Base-by-base conservation (phyloP, 2,113 vertebrate genomes). In the Craseonycteris thonglongyai region DNA sequence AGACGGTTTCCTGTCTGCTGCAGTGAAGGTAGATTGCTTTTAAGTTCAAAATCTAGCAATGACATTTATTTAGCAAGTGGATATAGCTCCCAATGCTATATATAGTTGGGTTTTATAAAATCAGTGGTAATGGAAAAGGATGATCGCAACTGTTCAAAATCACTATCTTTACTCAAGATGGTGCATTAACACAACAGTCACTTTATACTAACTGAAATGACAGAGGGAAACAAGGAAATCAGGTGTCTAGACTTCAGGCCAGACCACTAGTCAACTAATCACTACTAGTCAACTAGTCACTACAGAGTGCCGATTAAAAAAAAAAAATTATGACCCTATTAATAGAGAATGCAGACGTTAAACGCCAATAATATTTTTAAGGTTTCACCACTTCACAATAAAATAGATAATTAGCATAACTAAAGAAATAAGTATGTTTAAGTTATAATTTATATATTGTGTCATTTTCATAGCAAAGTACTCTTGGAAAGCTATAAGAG, bases 1-100 rank as follows among this genome's bases (percentile, higher is more conserved):
- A 35, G 96, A 96, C 79, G 88, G 90, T 95, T 95, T 74, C 95
- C 75, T 87, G 72, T 54, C 80, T 24, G n/a, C 83, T 59, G 42
- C 94, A 93, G 92, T 95, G 97, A 97, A 96, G 79, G 74, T 56
- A 92, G 71, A 54, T 96, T 95, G 89, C 83, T 97, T 97, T 97
- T 91, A 78, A 89, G 90, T 76, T 92, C 93, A 94, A 96, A 96
- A 95, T 97, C 49, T 78, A 97, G 49, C 89, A 63, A 33, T 85
- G 94, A 54, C 94, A 42, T 84, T 98, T 98, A 79, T 96, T 95
- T 88, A 97, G 93, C 59, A 92, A 33, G 35, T 85, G 80, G 69
- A 91, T 95, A 74, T n/a, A 68, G 49, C 7, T 61, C 82, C 58
- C 33, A 38, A 72, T 74, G 38, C 19, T 40, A 2, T 51, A 2